phyloP scores from a whole-genome alignment of 1,140 invertebrate species.

The Drusus annulatus region DNA sequence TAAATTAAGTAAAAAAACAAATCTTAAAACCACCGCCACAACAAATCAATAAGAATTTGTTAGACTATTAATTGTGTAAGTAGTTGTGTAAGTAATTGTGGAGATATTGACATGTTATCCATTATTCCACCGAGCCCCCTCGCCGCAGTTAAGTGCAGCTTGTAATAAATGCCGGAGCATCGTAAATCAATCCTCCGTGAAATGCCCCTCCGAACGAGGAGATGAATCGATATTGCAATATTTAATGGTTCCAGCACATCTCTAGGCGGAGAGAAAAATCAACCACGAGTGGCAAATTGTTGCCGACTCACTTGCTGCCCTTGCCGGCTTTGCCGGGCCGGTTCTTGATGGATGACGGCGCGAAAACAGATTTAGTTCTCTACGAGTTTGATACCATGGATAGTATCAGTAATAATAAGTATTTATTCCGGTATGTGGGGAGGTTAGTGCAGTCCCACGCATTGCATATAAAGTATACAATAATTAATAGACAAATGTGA shows the following conservation, averaged over 20 bases:
- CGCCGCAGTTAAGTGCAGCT: constrained; percentile 14
- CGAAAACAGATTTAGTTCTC: not conserved
- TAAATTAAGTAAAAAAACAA: too few relatives aligned
- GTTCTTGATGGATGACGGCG: not conserved
- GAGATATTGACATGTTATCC: not conserved
- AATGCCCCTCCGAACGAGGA: constrained; percentile 16
- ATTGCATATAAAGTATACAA: too few relatives aligned
- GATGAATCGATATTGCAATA: constrained; percentile 40
- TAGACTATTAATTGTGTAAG: too few relatives aligned
- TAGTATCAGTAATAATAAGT: too few relatives aligned
- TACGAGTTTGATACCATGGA: too few relatives aligned
- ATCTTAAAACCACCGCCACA: too few relatives aligned
- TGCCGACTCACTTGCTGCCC: not conserved
- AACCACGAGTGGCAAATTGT: constrained; percentile 7
- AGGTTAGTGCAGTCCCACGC: too few relatives aligned
- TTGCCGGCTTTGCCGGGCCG: too few relatives aligned
- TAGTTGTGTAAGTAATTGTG: too few relatives aligned
- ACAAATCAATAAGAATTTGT: too few relatives aligned
- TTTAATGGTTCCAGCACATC: constrained; percentile 20
- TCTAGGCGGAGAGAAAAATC: not conserved
- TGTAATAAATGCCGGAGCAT: not conserved
- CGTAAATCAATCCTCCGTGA: constrained; percentile 36
- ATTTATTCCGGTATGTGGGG: too few relatives aligned
- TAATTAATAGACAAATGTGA: too few relatives aligned
- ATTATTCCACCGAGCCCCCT: not conserved